These are phyloP conservation scores for Microplitis demolitor DNA, from an alignment of 1,140 invertebrate genomes.

Conservation along the genomic window DNA sequence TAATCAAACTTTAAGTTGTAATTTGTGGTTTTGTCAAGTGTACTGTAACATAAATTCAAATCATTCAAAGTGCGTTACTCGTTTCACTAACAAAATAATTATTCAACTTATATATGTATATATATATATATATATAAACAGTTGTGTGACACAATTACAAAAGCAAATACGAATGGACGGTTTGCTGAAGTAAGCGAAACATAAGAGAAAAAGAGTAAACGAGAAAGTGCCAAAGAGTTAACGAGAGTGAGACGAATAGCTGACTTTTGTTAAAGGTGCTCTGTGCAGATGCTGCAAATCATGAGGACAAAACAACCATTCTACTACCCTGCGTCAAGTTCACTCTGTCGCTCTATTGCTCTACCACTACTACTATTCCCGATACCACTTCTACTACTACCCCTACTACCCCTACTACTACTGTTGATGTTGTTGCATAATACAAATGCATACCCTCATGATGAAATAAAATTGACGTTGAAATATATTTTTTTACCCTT, in stretches of 20 bases:
- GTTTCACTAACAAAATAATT: no score
- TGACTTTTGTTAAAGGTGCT: conserved; percentile 40
- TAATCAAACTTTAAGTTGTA: no score
- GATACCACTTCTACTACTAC: no score
- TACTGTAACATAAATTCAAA: no score
- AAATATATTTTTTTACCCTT: no score
- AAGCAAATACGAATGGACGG: no score
- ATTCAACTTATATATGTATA: no score
- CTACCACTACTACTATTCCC: not conserved
- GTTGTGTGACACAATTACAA: not conserved
- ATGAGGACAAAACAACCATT: conserved; percentile 44
- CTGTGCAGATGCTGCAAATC: conserved; percentile 59
- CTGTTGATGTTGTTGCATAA: no score
- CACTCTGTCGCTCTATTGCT: not conserved
- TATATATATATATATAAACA: not conserved
- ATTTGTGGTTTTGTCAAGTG: no score
- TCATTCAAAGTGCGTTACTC: no score
- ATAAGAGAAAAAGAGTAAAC: not conserved
- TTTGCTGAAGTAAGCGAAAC: not conserved
- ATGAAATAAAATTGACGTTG: no score
- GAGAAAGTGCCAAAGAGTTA: not conserved
- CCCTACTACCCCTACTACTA: not conserved
- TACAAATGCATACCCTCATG: no score
- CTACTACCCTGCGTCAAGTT: conserved; percentile 34
- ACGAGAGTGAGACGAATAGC: not conserved